These are phyloP conservation scores for Orycteropus afer DNA, from an alignment of 2,113 vertebrate species.

Conservation along the genomic window DNA sequence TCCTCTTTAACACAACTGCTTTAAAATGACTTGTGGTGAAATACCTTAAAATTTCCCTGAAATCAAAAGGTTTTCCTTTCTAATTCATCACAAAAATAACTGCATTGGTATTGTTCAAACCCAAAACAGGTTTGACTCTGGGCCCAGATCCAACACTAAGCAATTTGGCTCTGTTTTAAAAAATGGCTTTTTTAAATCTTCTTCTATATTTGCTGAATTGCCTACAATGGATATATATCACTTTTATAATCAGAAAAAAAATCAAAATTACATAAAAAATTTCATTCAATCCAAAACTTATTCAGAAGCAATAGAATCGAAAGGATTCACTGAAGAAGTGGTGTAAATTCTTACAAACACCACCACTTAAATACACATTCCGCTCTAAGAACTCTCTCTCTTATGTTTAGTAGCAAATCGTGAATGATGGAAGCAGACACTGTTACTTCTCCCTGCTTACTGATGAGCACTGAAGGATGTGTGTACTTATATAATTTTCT, in stretches of 20 bases:
- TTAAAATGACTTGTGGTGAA: conserved; percentile 49
- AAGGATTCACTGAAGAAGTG: not conserved
- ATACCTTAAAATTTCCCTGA: not conserved
- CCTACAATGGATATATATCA: not conserved
- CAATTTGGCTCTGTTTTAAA: not conserved
- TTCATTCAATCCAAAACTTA: conserved; percentile 23
- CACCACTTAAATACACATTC: rapidly evolving
- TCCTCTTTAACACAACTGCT: not conserved
- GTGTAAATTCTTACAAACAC: not conserved
- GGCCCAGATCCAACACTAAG: conserved; percentile 26
- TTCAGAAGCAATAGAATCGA: not conserved
- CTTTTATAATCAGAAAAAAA: conserved; percentile 25
- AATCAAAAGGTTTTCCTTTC: conserved; percentile 23
- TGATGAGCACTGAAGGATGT: not conserved
- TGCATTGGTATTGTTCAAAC: not conserved
- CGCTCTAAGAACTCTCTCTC: not conserved
- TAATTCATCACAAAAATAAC: conserved; percentile 41
- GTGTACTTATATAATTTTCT: conserved; percentile 43
- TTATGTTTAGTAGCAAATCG: conserved; percentile 1
- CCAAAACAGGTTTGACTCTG: conserved; percentile 22
- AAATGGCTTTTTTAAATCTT: conserved; percentile 6
- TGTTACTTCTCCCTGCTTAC: not conserved
- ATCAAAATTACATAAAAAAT: conserved; percentile 12
- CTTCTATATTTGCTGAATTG: conserved; percentile 30
- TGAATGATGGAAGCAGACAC: not conserved